These are phyloP conservation scores for Myripristis murdjan DNA, from an alignment of 2,797 vertebrate species.

Conservation along the genomic window DNA sequence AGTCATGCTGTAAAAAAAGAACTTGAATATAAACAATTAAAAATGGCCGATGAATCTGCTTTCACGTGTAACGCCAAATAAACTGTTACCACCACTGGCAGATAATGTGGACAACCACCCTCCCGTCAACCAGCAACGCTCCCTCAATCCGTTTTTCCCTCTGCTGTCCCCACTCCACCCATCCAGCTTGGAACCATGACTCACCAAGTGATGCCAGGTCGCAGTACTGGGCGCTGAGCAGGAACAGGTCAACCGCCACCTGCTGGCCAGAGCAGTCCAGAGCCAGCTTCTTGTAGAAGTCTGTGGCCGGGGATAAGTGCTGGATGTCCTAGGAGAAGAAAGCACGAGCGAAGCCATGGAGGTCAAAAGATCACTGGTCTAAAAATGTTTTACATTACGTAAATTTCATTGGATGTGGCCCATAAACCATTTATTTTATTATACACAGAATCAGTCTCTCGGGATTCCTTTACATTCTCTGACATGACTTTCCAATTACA, in stretches of 20 bases:
- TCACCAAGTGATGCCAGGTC: conserved; percentile 95
- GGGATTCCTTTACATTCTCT: too few species aligned
- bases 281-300: conserved; percentile 98
- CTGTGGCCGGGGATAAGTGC: conserved; percentile 94
- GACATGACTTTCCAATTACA: too few species aligned
- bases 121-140: neutral
- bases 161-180: neutral
- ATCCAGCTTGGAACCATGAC: too few species aligned
- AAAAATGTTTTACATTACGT: neutral
- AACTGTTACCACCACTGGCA: too few species aligned
- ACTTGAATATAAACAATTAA: too few species aligned
- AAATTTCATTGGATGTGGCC: too few species aligned
- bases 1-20: too few species aligned
- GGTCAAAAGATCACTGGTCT: neutral
- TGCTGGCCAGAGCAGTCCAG: conserved; percentile 98
- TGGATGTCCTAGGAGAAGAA: conserved; percentile 90
- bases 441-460: too few species aligned
- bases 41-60: too few species aligned
- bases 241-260: conserved; percentile 96
- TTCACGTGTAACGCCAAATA: too few species aligned
- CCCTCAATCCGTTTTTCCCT: neutral
- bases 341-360: neutral
- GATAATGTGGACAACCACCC: too few species aligned
- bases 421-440: too few species aligned
- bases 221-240: conserved; percentile 95